Conservation (phyloP, 2,797 vertebrate genomes). For the Gymnocypris eckloni region DNA sequence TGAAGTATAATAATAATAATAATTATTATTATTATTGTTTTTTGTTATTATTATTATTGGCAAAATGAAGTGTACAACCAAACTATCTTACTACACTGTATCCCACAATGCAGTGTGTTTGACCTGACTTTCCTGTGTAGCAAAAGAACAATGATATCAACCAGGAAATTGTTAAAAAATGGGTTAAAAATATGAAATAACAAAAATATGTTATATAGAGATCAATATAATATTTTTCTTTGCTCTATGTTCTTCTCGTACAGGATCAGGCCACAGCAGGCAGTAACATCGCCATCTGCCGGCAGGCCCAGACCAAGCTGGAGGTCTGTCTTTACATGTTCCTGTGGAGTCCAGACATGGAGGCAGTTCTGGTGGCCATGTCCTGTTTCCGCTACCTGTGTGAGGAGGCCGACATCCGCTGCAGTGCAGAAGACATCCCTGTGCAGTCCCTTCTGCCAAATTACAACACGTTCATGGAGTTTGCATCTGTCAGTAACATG, state of each 20-base stretch:
- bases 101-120: background rate
- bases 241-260: background rate
- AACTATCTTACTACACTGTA: background rate
- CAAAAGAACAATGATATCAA: background rate
- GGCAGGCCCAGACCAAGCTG: constrained; percentile 92
- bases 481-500: constrained; percentile 96
- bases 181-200: background rate
- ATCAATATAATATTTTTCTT: background rate
- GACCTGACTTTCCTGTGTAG: background rate
- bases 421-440: constrained; percentile 90
- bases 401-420: constrained; percentile 94
- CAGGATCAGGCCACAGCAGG: constrained; percentile 88
- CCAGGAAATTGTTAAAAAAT: background rate
- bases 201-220: background rate
- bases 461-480: constrained; percentile 95
- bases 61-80: background rate
- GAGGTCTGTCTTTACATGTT: constrained; percentile 95
- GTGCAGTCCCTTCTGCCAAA: constrained; percentile 95
- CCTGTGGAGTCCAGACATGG: constrained; percentile 93
- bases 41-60: background rate
- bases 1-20: background rate
- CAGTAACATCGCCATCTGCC: constrained; percentile 86
- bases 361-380: constrained; percentile 95
- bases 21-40: background rate
- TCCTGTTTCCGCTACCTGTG: constrained; percentile 97